Percentiles rank a stretch among this genome's conserved stretches.
These are phyloP conservation scores for Luperina testacea DNA, from an alignment of 2,888 invertebrate species.

Conservation along the genomic window DNA sequence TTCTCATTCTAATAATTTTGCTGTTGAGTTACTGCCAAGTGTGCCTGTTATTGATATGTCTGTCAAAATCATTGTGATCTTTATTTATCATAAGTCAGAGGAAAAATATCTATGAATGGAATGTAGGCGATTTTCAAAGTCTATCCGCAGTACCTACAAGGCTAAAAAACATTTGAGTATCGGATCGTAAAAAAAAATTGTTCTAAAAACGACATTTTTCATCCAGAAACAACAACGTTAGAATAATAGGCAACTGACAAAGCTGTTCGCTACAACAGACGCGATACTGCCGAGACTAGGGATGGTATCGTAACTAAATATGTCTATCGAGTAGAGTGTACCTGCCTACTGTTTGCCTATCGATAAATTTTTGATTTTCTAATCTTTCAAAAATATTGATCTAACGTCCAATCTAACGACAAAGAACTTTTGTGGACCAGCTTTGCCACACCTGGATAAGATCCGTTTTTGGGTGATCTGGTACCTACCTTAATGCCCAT, in stretches of 20 bases:
- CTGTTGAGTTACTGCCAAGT: too few relatives aligned
- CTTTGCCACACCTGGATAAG: too few relatives aligned
- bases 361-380: neutral
- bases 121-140: neutral
- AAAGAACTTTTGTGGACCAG: neutral
- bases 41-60: too few relatives aligned
- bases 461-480: neutral
- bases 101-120: too few relatives aligned
- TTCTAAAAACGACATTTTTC: neutral
- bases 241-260: conserved; percentile 10
- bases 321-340: neutral
- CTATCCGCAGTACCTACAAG: neutral
- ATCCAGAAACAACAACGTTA: neutral
- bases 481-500: too few relatives aligned
- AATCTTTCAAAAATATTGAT: neutral
- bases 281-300: conserved; percentile 1
- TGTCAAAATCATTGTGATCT: too few relatives aligned
- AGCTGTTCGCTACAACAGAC: conserved; percentile 10
- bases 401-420: neutral
- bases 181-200: neutral
- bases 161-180: neutral
- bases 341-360: neutral
- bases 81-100: too few relatives aligned
- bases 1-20: too few relatives aligned
- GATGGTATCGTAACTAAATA: neutral